Conservation (phyloP, 2,113 vertebrate species). For the Erythrocercus mccallii region DNA sequence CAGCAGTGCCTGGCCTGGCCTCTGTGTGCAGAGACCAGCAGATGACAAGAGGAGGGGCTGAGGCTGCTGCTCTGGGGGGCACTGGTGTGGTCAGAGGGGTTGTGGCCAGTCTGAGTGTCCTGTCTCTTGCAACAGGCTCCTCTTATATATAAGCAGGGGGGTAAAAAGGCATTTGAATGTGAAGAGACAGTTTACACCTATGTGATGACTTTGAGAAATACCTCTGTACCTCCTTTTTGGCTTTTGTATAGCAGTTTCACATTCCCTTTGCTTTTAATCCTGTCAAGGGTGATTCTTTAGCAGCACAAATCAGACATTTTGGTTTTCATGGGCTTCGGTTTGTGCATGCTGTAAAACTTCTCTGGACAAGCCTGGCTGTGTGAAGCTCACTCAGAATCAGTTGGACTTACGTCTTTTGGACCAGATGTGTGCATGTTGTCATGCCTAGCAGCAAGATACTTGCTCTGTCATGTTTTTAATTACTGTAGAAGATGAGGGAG, state of each 20-base stretch:
- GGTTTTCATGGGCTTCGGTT: background rate
- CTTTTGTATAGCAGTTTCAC: background rate
- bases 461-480: background rate
- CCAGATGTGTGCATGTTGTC: background rate
- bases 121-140: background rate
- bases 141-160: fast-evolving
- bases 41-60: background rate
- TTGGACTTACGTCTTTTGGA: background rate
- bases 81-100: background rate
- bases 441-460: fast-evolving
- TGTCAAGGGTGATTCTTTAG: background rate
- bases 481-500: background rate
- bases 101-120: background rate
- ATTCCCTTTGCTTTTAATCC: background rate
- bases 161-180: background rate
- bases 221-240: background rate
- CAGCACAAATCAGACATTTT: background rate
- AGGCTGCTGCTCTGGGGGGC: fast-evolving
- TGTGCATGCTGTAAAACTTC: background rate
- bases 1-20: background rate
- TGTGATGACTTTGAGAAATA: background rate
- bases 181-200: background rate
- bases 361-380: background rate
- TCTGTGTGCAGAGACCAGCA: background rate
- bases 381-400: background rate